A percentile compares a stretch with the other conserved stretches of the same genome.
Conservation (phyloP, 2,113 vertebrate species). For the Crocuta crocuta region DNA sequence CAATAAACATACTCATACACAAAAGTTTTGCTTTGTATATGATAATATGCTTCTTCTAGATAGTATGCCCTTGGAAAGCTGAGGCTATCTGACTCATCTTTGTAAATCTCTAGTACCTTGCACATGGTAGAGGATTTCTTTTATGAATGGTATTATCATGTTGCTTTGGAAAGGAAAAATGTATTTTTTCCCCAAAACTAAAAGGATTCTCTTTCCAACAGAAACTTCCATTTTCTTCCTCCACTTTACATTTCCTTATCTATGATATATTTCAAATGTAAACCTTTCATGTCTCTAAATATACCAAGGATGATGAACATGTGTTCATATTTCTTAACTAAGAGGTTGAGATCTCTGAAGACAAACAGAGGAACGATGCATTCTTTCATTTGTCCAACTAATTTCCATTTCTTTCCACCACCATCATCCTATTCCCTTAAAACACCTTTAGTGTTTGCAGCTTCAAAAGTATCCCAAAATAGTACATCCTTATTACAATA, state of each 20-base stretch:
- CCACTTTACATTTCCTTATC: constrained; percentile 22
- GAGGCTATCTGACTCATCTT: background rate
- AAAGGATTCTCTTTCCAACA: constrained; percentile 39
- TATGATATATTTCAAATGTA: constrained; percentile 32
- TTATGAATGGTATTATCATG: background rate
- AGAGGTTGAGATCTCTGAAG: constrained; percentile 15
- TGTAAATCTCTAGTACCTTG: constrained; percentile 8
- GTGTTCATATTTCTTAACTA: constrained; percentile 43
- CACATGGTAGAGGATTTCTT: background rate
- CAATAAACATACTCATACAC: constrained; percentile 5
- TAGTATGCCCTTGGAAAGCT: background rate
- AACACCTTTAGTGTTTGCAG: background rate
- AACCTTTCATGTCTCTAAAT: background rate
- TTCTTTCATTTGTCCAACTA: constrained; percentile 39
- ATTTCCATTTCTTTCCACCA: constrained; percentile 39
- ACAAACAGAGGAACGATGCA: background rate
- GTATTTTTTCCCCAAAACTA: background rate
- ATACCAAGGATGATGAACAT: constrained; percentile 8
- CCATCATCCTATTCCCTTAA: background rate
- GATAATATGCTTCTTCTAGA: constrained; percentile 28
- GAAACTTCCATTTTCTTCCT: constrained; percentile 34
- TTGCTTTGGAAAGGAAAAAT: background rate
- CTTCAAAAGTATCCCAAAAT: constrained; percentile 24
- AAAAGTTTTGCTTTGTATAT: background rate
- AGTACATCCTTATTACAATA: background rate